Evolutionary conservation across 2,113 vertebrate species (phyloP).

Genomic region (Alces alces): DNA sequence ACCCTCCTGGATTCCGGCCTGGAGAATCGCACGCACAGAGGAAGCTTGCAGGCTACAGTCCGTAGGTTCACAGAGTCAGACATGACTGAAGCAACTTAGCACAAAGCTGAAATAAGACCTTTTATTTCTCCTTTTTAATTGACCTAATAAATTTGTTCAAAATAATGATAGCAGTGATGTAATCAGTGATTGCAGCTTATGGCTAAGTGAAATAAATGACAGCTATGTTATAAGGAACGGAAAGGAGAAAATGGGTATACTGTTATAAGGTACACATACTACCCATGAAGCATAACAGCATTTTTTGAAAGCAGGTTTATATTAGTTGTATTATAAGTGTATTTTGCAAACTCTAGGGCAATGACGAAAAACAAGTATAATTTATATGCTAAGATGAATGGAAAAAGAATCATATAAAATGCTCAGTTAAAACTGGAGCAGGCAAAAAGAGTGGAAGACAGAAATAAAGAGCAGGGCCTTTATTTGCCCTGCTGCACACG

Average conservation of each 20-base stretch:
- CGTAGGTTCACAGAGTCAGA: neutral
- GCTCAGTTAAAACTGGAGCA: neutral
- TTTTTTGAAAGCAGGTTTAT: neutral
- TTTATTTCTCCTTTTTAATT: neutral
- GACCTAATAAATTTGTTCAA: neutral
- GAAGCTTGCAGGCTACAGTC: neutral
- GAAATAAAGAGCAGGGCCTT: neutral
- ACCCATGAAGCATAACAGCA: neutral
- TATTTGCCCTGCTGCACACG: neutral
- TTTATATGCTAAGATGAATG: neutral
- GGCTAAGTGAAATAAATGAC: neutral
- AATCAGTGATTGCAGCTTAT: neutral
- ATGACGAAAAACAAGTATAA: neutral
- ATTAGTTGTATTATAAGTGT: neutral
- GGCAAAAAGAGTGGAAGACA: neutral
- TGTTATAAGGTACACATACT: neutral
- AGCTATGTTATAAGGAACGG: neutral
- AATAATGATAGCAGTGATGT: neutral
- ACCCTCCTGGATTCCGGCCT: neutral
- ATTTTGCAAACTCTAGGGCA: neutral
- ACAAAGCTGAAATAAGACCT: neutral
- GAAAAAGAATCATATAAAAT: neutral
- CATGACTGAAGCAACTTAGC: neutral
- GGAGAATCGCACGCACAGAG: neutral
- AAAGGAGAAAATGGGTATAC: neutral